phyloP scores from a whole-genome alignment of 2,113 vertebrate genomes.

The Nicator chloris region DNA sequence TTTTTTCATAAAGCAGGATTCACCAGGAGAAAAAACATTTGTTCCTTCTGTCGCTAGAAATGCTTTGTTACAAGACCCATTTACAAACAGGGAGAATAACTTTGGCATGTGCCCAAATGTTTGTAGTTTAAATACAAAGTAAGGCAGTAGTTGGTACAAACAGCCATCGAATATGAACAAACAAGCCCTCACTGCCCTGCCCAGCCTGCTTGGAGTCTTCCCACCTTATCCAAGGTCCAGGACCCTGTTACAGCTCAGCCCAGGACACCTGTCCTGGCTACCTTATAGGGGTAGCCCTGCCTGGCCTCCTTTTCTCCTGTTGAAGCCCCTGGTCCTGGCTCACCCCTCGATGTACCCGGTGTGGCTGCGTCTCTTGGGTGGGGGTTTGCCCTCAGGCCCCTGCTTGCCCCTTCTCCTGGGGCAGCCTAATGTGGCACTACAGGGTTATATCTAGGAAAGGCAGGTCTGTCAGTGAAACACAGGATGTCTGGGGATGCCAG shows the following conservation, averaged over 20 bases:
- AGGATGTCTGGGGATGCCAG: not conserved
- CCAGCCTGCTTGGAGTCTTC: not conserved
- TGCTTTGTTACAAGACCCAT: not conserved
- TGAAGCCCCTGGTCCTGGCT: not conserved
- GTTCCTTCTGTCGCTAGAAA: not conserved
- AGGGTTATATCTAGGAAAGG: not conserved
- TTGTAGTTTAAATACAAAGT: not conserved
- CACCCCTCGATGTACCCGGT: not conserved
- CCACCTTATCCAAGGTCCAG: not conserved
- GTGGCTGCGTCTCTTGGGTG: not conserved
- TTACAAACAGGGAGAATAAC: not conserved
- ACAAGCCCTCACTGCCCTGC: not conserved
- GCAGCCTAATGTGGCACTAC: not conserved
- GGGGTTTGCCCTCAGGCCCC: not conserved
- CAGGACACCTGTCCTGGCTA: not conserved
- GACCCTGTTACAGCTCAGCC: not conserved
- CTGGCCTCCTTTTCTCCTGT: not conserved
- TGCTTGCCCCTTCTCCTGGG: not conserved
- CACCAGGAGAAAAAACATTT: not conserved
- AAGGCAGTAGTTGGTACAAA: not conserved
- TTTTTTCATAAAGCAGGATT: not conserved
- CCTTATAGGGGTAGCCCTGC: not conserved
- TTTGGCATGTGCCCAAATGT: not conserved
- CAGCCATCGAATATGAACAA: not conserved
- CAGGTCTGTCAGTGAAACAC: not conserved